phyloP scores from a whole-genome alignment of 2,113 vertebrate genomes.

The Azemiops feae region DNA sequence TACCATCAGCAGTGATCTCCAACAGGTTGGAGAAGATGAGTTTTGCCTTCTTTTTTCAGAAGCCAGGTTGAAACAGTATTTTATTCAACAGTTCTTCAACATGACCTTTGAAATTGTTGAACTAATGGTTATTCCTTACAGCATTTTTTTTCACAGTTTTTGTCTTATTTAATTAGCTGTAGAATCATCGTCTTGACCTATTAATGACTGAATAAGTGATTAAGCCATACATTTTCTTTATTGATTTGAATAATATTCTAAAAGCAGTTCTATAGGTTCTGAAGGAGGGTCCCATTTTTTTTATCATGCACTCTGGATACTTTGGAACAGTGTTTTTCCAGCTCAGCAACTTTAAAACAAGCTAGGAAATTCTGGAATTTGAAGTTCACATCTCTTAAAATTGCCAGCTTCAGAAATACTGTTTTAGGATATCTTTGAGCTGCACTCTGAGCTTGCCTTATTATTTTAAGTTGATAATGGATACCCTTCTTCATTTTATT shows the following conservation, averaged over 20 bases:
- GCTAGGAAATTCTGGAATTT: neutral
- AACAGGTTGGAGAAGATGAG: neutral
- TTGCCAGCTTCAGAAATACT: neutral
- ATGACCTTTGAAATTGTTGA: slow-evolving; percentile 21
- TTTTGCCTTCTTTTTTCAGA: neutral
- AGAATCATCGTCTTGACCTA: neutral
- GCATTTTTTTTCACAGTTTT: slow-evolving; percentile 21
- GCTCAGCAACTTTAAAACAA: neutral
- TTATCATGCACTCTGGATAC: neutral
- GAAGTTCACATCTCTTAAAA: neutral
- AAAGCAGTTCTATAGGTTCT: neutral
- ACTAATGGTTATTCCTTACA: neutral
- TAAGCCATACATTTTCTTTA: neutral
- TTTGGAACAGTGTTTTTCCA: neutral
- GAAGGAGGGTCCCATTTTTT: neutral
- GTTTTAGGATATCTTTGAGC: neutral
- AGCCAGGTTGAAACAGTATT: neutral
- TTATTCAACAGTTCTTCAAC: neutral
- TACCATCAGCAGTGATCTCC: neutral
- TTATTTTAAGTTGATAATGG: neutral
- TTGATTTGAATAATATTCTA: neutral
- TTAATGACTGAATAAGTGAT: neutral
- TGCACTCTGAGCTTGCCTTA: neutral
- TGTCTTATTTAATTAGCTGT: slow-evolving; percentile 17
- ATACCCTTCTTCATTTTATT: neutral